Percentiles rank a stretch among this genome's conserved stretches.
These are phyloP conservation scores for Triplophysa dalaica DNA, from an alignment of 2,113 vertebrate genomes.

Conservation along the genomic window DNA sequence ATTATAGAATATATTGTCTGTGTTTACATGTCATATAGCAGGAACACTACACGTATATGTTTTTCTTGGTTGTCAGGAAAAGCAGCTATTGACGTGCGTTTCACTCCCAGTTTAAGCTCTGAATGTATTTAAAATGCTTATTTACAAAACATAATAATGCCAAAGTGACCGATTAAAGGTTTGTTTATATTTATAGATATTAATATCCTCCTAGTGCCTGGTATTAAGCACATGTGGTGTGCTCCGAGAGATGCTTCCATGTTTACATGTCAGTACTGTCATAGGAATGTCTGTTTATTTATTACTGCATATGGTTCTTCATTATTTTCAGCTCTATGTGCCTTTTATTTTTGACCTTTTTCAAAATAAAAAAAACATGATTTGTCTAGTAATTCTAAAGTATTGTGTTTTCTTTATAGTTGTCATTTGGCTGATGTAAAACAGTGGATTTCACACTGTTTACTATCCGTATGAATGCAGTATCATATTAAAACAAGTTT, in stretches of 20 bases:
- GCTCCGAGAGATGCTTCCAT: constrained; percentile 51
- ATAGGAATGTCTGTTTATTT: constrained; percentile 65
- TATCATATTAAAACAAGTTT: no score
- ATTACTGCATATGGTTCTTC: constrained; percentile 52
- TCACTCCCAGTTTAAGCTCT: constrained; percentile 16
- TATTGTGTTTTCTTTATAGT: no score
- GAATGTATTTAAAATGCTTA: constrained; percentile 54
- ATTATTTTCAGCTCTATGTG: constrained; percentile 16
- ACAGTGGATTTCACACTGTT: no score
- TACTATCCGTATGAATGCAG: no score
- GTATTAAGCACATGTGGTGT: constrained; percentile 50
- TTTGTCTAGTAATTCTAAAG: background rate
- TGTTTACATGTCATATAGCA: constrained; percentile 3
- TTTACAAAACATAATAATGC: constrained; percentile 34
- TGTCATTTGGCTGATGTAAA: no score
- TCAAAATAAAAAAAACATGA: background rate
- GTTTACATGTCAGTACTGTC: constrained; percentile 68
- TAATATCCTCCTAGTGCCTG: constrained; percentile 58
- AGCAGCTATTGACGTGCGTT: background rate
- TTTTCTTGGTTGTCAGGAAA: background rate
- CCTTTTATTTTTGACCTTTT: constrained; percentile 10
- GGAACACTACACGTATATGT: background rate
- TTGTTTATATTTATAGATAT: constrained; percentile 69
- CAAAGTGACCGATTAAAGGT: constrained; percentile 36
- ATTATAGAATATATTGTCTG: background rate